These are phyloP conservation scores for Trichechus manatus DNA, from an alignment of 2,113 vertebrate genomes.

Conservation along the genomic window DNA sequence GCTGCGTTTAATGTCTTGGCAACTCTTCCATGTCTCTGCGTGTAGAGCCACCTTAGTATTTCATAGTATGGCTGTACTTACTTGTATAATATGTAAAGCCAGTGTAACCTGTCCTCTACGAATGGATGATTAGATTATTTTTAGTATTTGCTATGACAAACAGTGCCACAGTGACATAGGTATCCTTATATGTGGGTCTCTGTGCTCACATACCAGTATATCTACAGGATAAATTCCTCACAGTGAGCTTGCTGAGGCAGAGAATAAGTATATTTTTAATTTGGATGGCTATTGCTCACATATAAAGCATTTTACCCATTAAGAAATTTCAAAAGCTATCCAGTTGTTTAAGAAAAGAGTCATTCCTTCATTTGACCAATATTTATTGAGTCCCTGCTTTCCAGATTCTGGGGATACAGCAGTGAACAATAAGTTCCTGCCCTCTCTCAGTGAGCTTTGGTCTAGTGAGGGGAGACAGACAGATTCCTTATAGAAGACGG, in stretches of 20 bases:
- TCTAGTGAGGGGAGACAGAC: neutral
- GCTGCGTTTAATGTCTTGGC: neutral
- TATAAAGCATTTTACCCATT: neutral
- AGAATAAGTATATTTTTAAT: neutral
- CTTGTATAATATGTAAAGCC: too few species aligned
- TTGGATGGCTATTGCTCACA: neutral
- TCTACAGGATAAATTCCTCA: neutral
- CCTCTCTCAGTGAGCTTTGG: neutral
- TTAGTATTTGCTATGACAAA: neutral
- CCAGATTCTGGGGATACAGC: neutral
- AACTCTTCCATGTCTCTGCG: fast-evolving
- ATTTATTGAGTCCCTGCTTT: neutral
- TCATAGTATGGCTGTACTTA: neutral
- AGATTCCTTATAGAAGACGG: neutral
- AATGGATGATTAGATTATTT: neutral
- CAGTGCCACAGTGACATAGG: neutral
- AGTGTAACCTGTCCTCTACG: neutral
- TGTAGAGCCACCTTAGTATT: neutral
- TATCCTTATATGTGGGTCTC: neutral
- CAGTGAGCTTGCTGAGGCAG: neutral
- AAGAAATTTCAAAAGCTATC: neutral
- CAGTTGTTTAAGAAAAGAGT: neutral
- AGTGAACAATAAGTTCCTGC: neutral
- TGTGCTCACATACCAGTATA: neutral
- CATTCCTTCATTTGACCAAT: fast-evolving